Evolutionary conservation across 2,797 vertebrate species (phyloP).

Genomic region (Ispidina picta): DNA sequence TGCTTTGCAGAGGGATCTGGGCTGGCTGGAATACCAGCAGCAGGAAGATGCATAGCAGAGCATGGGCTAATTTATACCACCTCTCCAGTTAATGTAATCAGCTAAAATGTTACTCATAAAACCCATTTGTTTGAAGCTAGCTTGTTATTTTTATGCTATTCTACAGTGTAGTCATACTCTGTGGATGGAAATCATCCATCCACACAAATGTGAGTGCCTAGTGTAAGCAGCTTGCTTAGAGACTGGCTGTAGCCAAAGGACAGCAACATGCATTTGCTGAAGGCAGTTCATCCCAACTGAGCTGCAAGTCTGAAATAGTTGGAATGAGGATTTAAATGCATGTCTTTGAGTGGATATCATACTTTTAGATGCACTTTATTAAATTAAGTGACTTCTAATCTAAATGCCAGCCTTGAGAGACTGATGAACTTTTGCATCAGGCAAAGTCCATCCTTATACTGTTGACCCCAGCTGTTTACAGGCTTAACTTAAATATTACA

Average conservation of each 20-base stretch:
- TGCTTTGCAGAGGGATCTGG: not conserved
- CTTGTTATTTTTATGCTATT: not conserved
- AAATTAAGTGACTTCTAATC: not conserved
- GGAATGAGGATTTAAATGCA: not conserved
- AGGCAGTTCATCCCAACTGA: not conserved
- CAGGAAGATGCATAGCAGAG: not conserved
- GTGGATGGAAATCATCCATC: not conserved
- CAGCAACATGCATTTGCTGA: not conserved
- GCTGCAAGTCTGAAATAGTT: not conserved
- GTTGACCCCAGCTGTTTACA: not conserved
- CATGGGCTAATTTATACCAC: not conserved
- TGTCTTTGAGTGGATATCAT: not conserved
- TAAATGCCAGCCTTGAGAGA: not conserved
- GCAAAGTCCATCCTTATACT: not conserved
- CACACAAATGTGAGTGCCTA: not conserved
- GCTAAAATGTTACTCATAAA: not conserved
- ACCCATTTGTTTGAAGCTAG: not conserved
- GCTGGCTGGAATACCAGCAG: not conserved
- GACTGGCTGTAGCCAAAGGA: not conserved
- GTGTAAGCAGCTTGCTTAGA: not conserved
- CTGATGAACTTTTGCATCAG: not conserved
- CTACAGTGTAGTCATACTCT: not conserved
- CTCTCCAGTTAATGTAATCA: not conserved
- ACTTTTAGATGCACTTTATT: not conserved
- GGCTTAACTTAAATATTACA: not conserved